Evolutionary conservation across 64 coral and sea anemone species (phyloP).

Genomic region (Astreopora myriophthalma): DNA sequence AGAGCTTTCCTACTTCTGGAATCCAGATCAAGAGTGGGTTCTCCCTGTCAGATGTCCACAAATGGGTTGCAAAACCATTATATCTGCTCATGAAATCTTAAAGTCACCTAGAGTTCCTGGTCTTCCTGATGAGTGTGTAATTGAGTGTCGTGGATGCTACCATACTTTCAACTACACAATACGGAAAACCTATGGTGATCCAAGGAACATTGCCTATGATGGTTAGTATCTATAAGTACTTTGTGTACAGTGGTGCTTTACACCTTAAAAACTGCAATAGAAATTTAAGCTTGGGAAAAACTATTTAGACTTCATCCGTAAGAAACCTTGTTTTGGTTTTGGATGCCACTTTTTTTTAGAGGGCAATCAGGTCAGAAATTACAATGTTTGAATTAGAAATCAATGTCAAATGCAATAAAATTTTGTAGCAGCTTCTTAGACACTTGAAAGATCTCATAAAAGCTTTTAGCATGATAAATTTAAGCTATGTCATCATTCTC

Average conservation of each 20-base stretch:
- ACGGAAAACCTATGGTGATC: slow-evolving; percentile 41
- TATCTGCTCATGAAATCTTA: slow-evolving; percentile 36
- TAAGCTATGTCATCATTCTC: slow-evolving; percentile 11
- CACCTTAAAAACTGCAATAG: slow-evolving; percentile 4
- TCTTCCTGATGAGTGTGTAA: slow-evolving; percentile 7
- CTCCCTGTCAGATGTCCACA: slow-evolving; percentile 45
- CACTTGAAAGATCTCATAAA: not conserved
- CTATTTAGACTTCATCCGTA: not conserved
- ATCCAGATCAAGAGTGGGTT: slow-evolving; percentile 34
- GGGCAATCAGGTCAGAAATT: not conserved
- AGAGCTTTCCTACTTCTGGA: slow-evolving; percentile 64
- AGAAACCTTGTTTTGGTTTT: not conserved
- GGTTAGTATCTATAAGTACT: slow-evolving; percentile 1
- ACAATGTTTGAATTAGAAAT: not conserved
- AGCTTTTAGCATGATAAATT: not conserved
- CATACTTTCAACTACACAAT: slow-evolving; percentile 15
- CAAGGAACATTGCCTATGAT: slow-evolving; percentile 66
- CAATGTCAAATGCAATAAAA: not conserved
- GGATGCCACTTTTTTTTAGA: not conserved
- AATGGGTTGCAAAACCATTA: slow-evolving; percentile 9
- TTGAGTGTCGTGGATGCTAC: slow-evolving; percentile 43
- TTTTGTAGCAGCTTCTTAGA: not conserved
- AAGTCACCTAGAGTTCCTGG: slow-evolving; percentile 21
- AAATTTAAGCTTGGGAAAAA: not conserved
- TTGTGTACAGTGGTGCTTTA: not conserved